Conservation (phyloP, 2,797 vertebrate species). For the Rhinichthys osculus region DNA sequence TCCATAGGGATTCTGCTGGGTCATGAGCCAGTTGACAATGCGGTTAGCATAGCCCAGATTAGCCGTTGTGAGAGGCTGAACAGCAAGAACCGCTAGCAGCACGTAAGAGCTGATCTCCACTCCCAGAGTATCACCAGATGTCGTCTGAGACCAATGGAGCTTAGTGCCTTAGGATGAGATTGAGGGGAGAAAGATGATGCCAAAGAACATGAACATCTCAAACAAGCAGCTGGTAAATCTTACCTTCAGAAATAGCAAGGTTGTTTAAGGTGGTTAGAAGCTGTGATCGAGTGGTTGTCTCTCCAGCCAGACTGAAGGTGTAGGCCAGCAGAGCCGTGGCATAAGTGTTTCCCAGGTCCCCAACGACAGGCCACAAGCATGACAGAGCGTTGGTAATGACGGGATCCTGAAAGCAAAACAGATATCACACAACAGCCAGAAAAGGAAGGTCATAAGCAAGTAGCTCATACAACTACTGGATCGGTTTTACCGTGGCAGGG, state of each 20-base stretch:
- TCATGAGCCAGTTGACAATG: no score
- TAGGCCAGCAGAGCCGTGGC: background rate
- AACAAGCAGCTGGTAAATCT: no score
- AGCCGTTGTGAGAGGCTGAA: no score
- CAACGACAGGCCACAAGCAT: background rate
- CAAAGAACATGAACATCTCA: no score
- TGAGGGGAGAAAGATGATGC: no score
- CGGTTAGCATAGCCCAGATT: no score
- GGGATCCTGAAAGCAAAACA: background rate
- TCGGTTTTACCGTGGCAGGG: background rate
- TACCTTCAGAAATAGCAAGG: background rate
- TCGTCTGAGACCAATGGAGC: no score
- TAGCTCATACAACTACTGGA: background rate
- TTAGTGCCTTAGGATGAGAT: no score
- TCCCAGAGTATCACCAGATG: no score
- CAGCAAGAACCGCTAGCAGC: no score
- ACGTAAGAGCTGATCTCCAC: no score
- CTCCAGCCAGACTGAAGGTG: slow-evolving; percentile 22
- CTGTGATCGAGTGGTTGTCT: background rate
- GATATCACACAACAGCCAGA: background rate
- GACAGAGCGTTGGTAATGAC: background rate
- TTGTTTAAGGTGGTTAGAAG: background rate
- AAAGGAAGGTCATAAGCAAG: background rate
- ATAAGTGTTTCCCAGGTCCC: background rate
- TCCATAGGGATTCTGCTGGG: no score